Evolutionary conservation across 2,888 invertebrate species (phyloP), one percentile per base, ranked within the genome.

Genomic region (Sialis fuliginosa): DNA sequence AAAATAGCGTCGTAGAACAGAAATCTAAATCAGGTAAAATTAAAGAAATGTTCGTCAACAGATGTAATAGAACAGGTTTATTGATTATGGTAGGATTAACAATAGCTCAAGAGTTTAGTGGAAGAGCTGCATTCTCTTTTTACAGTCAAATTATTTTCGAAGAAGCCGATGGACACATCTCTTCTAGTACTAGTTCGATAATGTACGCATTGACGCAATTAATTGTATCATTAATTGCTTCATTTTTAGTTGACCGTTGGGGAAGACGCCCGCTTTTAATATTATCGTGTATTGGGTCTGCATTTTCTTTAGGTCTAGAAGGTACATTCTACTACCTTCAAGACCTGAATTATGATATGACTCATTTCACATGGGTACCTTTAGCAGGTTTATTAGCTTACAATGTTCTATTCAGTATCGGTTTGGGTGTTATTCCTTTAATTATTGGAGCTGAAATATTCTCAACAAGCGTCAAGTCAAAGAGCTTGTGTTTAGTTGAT

Each of bases 371-470:
- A 0, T 67, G 70, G 58, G 53, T 78, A 43, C 73, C 76, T 22
- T 60, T 77, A 33, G 55, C 68, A 1, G 75, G 74, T 1, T 64
- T 77, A 1, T 58, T 76, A 42, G 61, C 71, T 7, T 78, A 76
- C 54, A 73, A 75, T 46, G 57, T 77, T 4, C 59, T 74, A n/a
- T 74, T 75, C 45, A 71, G 75, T 0, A 58, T 73, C 5, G 79
- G 79, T 0, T 61, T 78, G 32, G 75, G 74, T 1, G 77, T 74
- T 13, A 54, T 78, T 32, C 71, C 77, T 0, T 76, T 77, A 50
- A 71, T 77, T 51, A 67, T 78, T 63, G 71, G 77, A 54, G 75
- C 76, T 0, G 79, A 79, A 57, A 54, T 78, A 5, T 79, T 78
- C 53, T 74, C 78, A 0, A 72, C 74, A 0, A 77, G 75, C 50